Evolutionary conservation across 2,113 vertebrate species (phyloP), one percentile per base, ranked within the genome.

Genomic region (Accipiter cooperii): DNA sequence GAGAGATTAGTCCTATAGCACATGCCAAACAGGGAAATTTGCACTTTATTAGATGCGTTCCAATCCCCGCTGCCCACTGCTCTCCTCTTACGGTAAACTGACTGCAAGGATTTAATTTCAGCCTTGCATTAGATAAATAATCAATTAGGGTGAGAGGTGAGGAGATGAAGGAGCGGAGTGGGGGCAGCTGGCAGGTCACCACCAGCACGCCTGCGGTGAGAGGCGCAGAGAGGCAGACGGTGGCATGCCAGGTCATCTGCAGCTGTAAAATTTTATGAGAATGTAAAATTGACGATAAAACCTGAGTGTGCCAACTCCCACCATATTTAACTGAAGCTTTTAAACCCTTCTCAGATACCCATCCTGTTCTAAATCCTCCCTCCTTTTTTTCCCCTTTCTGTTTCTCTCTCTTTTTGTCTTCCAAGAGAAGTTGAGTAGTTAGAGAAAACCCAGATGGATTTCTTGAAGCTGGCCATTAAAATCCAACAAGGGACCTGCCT

Each of bases 11-110:
- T 95, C 97, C 95, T 94, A 90, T 10, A 65, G 92, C 96, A 97
- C 92, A 86, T 96, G 96, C 93, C 97, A 96, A 96, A 97, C 46
- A 92, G 98, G 97, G 97, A 98, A 98, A 98, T 97, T 97, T 97
- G 96, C 97, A 91, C 98, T 96, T 98, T 95, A 98, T 98, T 98
- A 98, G 98, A 98, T 36, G 76, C 74, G 40, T 81, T 84, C 64
- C 69, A 60, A 26, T 18, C 38, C 66, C 61, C 3, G 25, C 81
- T 4, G 5, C 26, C 74, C 38, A 24, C 24, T 46, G 63, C 70
- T 90, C 76, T 54, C 55, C 46, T 51, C 34, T 58, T 8, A 16
- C 66, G 33, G 46, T 38, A 69, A 80, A 15, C 40, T 34, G 73
- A 7, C 26, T 54, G 21, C 0, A 0, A 54, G 49, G 73, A 28